Base-by-base conservation (phyloP, 2,888 invertebrate genomes). In the Zygaena filipendulae region DNA sequence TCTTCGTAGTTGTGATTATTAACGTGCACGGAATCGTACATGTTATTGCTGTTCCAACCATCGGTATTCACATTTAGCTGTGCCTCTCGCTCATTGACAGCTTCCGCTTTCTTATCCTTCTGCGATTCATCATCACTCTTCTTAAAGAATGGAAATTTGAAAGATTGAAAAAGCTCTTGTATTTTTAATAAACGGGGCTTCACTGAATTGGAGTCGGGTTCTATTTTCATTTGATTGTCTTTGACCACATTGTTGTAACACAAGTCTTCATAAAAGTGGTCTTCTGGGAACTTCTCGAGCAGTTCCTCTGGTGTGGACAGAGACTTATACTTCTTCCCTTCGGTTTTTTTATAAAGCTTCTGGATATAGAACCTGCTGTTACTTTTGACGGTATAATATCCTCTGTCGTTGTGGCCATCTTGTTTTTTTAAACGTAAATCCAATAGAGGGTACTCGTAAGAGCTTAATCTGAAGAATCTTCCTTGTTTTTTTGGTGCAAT, bases 211-310 rank as follows among this genome's bases (percentile, higher is more conserved):
- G 10, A 3, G 12, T 20, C 10, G 2, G n/a, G 4, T 27, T 23
- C 23, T 22, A 29, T 35, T 16, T 16, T 7, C 4, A 16, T 7
- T 38, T 38, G 45, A 35, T 33, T 41, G 2, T 39, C 43, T 12
- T 53, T 53, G 7, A 49, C 42, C 2, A 63, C 43, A 13, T 74
- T 70, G 38, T 62, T 66, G 19, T 75, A 74, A 39, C 64, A 67
- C 1, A 77, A 42, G 30, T 77, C 79, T 57, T 79, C 79, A 25
- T 77, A 79, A 19, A 77, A 62, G 44, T 79, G 79, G 22, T 79
- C 79, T 27, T 75, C 77, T 2, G 57, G 36, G 14, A 49, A 43
- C 33, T 58, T 60, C n/a, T 59, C 59, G 18, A 39, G 47, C 0
- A 57, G 21, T 33, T 69, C 67, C 32, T 71, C 67, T 9, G 60